These are phyloP conservation scores for Carassius gibelio DNA, from an alignment of 2,113 vertebrate species.

Conservation along the genomic window DNA sequence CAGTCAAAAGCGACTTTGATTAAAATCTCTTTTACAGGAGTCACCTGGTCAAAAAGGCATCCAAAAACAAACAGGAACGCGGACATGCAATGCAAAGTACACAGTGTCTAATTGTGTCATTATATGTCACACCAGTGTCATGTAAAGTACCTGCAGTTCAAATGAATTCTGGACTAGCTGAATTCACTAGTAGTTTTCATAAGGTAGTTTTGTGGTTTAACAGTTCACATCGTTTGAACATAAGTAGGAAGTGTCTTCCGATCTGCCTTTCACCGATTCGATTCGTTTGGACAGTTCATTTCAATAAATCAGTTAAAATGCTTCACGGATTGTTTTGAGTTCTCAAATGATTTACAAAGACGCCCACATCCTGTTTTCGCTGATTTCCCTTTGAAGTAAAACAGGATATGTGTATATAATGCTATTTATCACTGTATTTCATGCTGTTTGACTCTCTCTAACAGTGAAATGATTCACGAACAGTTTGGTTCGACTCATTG, in stretches of 20 bases:
- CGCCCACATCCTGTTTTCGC: neutral
- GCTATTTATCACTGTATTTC: neutral
- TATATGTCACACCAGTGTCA: neutral
- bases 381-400: too few relatives aligned
- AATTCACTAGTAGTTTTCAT: too few relatives aligned
- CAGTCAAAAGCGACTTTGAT: neutral
- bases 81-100: too few relatives aligned
- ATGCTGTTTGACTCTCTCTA: neutral
- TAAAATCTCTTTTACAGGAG: neutral
- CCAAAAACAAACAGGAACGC: neutral
- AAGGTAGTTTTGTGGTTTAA: too few relatives aligned
- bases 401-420: neutral
- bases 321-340: neutral
- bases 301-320: neutral
- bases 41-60: neutral
- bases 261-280: neutral
- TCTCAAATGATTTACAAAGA: too few relatives aligned
- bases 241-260: too few relatives aligned
- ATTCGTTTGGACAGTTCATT: neutral
- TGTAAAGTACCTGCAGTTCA: neutral
- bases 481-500: neutral
- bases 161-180: neutral
- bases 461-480: neutral
- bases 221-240: neutral
- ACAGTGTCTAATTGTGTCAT: neutral